Conservation (phyloP, 2,113 vertebrate species). For the Hassar affinis region DNA sequence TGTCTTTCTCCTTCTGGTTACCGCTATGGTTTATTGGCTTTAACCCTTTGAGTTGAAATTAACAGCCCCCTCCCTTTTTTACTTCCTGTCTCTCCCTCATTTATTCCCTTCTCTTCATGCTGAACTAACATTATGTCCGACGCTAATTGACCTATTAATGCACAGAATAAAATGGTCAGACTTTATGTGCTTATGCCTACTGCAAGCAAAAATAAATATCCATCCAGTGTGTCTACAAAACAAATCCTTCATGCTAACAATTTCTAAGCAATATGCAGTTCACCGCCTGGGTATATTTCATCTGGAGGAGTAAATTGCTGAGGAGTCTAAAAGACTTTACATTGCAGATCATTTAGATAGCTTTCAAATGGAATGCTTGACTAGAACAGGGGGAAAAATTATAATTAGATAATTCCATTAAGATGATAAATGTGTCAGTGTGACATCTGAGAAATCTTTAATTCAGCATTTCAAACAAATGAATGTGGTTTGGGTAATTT, state of each 20-base stretch:
- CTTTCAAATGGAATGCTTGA: constrained; percentile 4
- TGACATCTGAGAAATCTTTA: constrained; percentile 50
- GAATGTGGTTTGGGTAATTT: constrained; percentile 44
- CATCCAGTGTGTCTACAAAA: not conserved
- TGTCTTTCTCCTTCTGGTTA: constrained; percentile 1
- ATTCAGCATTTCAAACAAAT: constrained; percentile 47
- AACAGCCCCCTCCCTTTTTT: not conserved
- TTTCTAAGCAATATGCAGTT: not conserved
- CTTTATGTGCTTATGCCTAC: not conserved
- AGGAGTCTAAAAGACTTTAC: constrained; percentile 8
- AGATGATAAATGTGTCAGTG: constrained; percentile 62
- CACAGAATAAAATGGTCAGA: not conserved
- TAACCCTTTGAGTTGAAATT: constrained; percentile 74
- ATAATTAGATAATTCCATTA: constrained; percentile 25
- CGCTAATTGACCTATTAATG: constrained; percentile 6
- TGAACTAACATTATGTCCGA: not conserved
- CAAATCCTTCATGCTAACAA: constrained; percentile 14
- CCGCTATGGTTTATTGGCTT: constrained; percentile 44
- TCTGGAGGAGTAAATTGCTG: not conserved
- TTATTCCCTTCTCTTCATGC: not conserved
- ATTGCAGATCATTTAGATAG: constrained; percentile 4
- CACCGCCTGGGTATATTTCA: not conserved
- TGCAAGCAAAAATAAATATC: not conserved
- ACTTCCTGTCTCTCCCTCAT: not conserved
- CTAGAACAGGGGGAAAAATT: not conserved